phyloP scores from a whole-genome alignment of 2,797 vertebrate species.

The Pipistrellus nathusii region DNA sequence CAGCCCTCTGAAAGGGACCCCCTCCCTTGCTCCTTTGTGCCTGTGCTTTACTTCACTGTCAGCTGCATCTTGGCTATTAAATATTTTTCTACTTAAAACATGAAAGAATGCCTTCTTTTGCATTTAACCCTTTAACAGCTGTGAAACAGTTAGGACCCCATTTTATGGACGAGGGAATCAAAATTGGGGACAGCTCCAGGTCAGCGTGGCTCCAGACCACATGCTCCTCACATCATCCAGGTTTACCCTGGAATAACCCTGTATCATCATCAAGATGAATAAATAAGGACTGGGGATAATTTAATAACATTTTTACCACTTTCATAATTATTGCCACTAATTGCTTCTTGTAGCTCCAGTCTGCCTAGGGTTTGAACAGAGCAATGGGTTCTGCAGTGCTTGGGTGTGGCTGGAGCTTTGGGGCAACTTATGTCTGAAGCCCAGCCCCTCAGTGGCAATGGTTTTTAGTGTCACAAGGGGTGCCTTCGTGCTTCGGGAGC shows the following conservation, averaged over 20 bases:
- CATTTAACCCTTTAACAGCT: not conserved
- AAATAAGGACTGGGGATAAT: not conserved
- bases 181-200: not conserved
- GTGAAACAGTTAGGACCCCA: not conserved
- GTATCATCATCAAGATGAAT: not conserved
- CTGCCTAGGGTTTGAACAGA: not conserved
- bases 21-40: not conserved
- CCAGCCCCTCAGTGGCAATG: not conserved
- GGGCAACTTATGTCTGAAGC: not conserved
- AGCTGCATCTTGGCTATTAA: not conserved
- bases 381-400: not conserved
- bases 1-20: not conserved
- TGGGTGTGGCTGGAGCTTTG: not conserved
- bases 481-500: not conserved
- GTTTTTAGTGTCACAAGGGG: not conserved
- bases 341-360: not conserved
- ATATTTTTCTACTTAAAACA: not conserved
- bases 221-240: too few relatives aligned
- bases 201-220: not conserved
- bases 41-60: not conserved
- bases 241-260: not conserved
- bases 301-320: conserved; percentile 19
- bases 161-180: not conserved
- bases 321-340: conserved; percentile 12
- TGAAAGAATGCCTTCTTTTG: not conserved